phyloP scores from a whole-genome alignment of 2,113 vertebrate species.

The Rhinoptilus africanus region DNA sequence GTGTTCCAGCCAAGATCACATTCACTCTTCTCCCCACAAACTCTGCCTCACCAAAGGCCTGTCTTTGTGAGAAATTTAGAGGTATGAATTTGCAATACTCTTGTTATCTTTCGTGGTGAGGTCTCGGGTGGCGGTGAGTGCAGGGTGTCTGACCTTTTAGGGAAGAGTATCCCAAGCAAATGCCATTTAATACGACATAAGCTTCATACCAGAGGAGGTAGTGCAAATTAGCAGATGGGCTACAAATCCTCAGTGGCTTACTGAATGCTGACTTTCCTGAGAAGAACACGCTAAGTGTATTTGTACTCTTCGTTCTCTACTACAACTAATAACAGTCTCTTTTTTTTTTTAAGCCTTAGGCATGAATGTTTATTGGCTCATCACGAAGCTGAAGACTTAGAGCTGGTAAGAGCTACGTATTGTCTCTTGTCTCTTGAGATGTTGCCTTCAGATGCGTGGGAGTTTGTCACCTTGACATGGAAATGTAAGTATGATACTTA shows the following conservation, averaged over 20 bases:
- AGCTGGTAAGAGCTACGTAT: background rate
- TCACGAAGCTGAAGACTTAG: background rate
- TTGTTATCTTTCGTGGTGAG: background rate
- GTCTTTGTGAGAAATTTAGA: background rate
- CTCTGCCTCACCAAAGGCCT: background rate
- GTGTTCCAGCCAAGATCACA: background rate
- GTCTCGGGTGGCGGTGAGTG: background rate
- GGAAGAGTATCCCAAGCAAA: background rate
- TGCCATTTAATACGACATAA: background rate
- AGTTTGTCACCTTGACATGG: background rate
- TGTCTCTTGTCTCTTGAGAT: background rate
- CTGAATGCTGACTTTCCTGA: background rate
- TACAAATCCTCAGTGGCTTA: background rate
- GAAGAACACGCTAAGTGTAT: background rate
- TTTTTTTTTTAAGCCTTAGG: background rate
- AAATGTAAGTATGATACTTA: background rate
- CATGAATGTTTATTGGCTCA: slow-evolving; percentile 15
- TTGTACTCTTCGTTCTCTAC: background rate
- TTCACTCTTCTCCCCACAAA: background rate
- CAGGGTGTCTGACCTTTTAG: background rate
- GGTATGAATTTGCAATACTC: background rate
- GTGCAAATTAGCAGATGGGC: background rate
- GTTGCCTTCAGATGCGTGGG: background rate
- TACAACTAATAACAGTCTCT: background rate
- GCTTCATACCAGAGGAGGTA: background rate